Evolutionary conservation across 1,140 invertebrate species (phyloP).

Genomic region (Pogonus chalceus): DNA sequence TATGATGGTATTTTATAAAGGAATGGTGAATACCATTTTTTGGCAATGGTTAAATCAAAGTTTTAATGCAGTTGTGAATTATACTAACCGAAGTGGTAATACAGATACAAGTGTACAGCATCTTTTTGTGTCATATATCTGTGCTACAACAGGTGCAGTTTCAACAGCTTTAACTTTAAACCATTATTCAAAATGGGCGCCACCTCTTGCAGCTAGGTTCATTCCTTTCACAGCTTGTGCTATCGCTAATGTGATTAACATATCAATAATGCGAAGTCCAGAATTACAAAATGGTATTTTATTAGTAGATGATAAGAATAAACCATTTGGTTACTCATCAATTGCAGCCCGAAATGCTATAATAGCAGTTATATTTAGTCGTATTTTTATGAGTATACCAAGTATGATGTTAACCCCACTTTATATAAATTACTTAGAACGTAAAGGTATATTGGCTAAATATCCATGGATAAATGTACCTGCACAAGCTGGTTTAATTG

Average conservation of each 20-base stretch:
- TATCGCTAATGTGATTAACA: constrained; percentile 86
- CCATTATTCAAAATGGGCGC: constrained; percentile 44
- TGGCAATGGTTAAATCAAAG: constrained; percentile 66
- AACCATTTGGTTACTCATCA: constrained; percentile 56
- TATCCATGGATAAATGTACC: constrained; percentile 48
- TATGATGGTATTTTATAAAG: constrained; percentile 55
- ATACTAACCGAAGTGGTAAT: constrained; percentile 58
- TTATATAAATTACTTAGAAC: constrained; percentile 56
- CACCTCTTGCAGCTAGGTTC: constrained; percentile 51
- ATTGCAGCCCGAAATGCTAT: constrained; percentile 69
- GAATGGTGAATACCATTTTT: constrained; percentile 48
- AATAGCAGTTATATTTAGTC: constrained; percentile 70
- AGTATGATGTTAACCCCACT: constrained; percentile 71
- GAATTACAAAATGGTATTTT: constrained; percentile 71
- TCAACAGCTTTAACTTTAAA: constrained; percentile 74
- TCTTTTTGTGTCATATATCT: constrained; percentile 74
- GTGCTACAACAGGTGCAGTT: constrained; percentile 86
- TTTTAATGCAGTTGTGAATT: constrained; percentile 60
- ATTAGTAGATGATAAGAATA: constrained; percentile 61
- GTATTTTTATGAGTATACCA: constrained; percentile 81
- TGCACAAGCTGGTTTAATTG: constrained; percentile 57
- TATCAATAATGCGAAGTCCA: constrained; percentile 81
- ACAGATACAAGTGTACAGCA: constrained; percentile 54
- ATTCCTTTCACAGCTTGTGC: constrained; percentile 84
- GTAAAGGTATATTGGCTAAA: constrained; percentile 39